Percentiles rank a stretch among this genome's conserved stretches.
Conservation (phyloP, 2,888 invertebrate species). For the Macrosiphum euphorbiae region DNA sequence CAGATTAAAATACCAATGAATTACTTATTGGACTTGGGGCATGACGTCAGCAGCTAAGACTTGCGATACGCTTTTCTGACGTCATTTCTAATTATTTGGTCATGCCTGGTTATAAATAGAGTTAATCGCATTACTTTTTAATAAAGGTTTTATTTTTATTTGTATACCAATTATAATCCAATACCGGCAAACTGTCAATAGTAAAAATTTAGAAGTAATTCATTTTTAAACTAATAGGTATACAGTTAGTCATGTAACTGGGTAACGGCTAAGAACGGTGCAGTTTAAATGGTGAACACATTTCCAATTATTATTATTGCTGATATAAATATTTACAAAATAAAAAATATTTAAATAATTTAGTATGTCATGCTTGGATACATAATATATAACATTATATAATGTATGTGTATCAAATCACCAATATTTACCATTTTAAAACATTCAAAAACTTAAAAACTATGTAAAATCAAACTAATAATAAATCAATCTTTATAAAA, state of each 20-base stretch:
- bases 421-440: slow-evolving; percentile 10
- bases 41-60: neutral
- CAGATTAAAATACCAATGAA: neutral
- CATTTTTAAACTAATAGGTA: neutral
- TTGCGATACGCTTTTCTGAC: neutral
- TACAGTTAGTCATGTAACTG: neutral
- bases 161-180: neutral
- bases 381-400: neutral
- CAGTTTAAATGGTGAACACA: neutral
- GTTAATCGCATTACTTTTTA: neutral
- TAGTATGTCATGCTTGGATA: neutral
- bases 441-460: slow-evolving; percentile 26
- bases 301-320: neutral
- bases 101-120: neutral
- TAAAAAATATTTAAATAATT: neutral
- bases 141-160: neutral
- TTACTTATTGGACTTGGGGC: neutral
- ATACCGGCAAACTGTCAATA: neutral
- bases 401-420: neutral
- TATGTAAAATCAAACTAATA: neutral
- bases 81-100: neutral
- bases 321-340: neutral
- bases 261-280: neutral
- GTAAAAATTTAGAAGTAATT: neutral
- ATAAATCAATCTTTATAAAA: neutral